These are phyloP conservation scores for Sciurus niger DNA, from an alignment of 2,113 vertebrate genomes.

Conservation along the genomic window DNA sequence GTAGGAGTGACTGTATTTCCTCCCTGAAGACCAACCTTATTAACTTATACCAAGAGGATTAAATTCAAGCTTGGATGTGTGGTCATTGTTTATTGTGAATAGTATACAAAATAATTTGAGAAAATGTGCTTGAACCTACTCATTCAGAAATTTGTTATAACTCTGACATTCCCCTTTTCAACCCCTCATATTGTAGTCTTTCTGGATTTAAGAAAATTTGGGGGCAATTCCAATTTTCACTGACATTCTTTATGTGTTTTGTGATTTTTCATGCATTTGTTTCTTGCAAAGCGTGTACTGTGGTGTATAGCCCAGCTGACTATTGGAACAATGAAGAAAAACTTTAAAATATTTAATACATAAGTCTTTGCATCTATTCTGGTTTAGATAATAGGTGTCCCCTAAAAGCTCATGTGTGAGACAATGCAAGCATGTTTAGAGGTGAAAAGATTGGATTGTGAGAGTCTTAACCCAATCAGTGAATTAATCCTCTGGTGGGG, in stretches of 20 bases:
- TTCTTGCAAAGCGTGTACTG: background rate
- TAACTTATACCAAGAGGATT: background rate
- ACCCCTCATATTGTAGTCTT: background rate
- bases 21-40: background rate
- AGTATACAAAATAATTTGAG: slow-evolving; percentile 29
- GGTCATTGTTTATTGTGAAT: background rate
- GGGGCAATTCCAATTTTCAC: background rate
- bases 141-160: slow-evolving; percentile 27
- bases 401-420: no score
- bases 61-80: background rate
- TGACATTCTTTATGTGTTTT: background rate
- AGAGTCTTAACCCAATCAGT: no score
- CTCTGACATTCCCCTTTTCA: background rate
- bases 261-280: background rate
- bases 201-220: background rate
- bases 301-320: background rate
- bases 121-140: background rate
- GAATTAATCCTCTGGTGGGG: no score
- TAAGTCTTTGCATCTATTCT: background rate
- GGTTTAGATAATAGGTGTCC: no score
- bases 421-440: no score
- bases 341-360: background rate
- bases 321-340: background rate
- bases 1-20: background rate
- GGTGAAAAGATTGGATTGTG: no score